These are phyloP conservation scores for Trachelus stipa DNA, from an alignment of 2,888 invertebrate species.

Conservation along the genomic window DNA sequence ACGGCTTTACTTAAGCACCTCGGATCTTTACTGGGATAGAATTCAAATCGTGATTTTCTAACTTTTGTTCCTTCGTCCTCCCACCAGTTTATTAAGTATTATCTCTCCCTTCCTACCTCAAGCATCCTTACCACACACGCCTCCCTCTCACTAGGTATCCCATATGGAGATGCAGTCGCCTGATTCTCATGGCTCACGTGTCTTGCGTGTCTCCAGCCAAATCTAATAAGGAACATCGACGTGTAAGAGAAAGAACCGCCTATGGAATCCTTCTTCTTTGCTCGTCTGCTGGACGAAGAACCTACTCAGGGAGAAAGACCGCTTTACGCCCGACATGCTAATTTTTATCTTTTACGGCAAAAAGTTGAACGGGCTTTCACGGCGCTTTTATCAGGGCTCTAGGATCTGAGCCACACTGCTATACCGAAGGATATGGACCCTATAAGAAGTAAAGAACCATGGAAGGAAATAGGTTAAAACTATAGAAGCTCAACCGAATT, in stretches of 20 bases:
- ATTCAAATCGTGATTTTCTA: not conserved
- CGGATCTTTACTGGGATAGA: not conserved
- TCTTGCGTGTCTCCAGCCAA: not conserved
- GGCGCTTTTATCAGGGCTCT: constrained; percentile 42
- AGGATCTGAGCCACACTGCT: not conserved
- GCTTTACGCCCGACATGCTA: constrained; percentile 51
- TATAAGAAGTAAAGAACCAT: not conserved
- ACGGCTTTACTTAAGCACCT: constrained; percentile 3
- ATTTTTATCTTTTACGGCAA: constrained; percentile 49
- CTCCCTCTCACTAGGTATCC: not conserved
- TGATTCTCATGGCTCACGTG: no score
- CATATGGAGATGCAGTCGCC: not conserved
- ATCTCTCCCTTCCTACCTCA: constrained; percentile 19
- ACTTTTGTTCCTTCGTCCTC: not conserved
- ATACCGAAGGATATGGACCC: not conserved
- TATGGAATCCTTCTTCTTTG: not conserved
- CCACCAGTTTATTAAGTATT: constrained; percentile 28
- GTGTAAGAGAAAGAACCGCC: not conserved
- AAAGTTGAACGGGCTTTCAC: constrained; percentile 45
- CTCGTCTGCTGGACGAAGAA: not conserved
- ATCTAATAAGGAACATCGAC: not conserved
- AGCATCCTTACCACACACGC: not conserved
- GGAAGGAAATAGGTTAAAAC: constrained; percentile 38
- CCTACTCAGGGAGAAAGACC: constrained; percentile 11
- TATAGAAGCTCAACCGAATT: constrained; percentile 27